Evolutionary conservation across 1,140 invertebrate species (phyloP).

Genomic region (Neotoxoptera formosana): DNA sequence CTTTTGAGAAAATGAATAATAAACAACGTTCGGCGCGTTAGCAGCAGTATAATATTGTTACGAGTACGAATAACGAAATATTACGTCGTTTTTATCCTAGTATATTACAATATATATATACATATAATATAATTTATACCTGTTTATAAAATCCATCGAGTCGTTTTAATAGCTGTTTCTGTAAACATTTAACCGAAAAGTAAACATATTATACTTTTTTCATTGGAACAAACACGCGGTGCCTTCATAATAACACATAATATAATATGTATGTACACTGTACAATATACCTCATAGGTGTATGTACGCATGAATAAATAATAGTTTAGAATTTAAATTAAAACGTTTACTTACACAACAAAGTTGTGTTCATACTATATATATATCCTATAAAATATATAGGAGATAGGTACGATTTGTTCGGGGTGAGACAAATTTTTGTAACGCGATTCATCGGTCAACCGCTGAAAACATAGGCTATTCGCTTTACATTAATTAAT

Average conservation of each 20-base stretch:
- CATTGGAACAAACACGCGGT: background rate
- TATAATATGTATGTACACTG: background rate
- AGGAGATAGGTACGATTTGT: background rate
- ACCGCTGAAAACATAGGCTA: background rate
- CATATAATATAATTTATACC: background rate
- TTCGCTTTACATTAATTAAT: background rate
- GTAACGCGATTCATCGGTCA: background rate
- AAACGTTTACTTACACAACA: background rate
- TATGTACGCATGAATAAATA: background rate
- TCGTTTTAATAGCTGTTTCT: background rate
- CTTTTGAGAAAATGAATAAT: slow-evolving; percentile 1
- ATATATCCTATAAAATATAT: background rate
- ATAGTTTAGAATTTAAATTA: background rate
- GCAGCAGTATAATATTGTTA: background rate
- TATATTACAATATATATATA: background rate
- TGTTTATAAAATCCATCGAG: background rate
- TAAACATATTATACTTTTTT: background rate
- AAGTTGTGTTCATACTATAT: background rate
- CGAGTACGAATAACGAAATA: background rate
- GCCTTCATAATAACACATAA: background rate
- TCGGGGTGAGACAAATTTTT: background rate
- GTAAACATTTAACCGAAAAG: background rate
- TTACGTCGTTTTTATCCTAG: background rate
- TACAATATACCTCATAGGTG: background rate
- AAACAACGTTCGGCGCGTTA: background rate